Base-by-base conservation (phyloP, 2,888 invertebrate genomes). In the Griposia aprilina region DNA sequence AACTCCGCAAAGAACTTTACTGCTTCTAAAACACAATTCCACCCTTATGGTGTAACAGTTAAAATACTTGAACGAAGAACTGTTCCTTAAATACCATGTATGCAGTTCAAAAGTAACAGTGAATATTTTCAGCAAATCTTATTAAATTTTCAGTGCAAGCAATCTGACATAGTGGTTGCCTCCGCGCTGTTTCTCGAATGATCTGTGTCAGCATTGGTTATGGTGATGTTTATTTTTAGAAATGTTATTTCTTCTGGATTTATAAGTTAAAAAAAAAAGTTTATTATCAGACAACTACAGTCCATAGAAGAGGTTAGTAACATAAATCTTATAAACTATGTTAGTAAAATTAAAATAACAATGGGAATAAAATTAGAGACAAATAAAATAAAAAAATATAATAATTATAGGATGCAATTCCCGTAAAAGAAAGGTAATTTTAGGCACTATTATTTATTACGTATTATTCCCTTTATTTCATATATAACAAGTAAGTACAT, bases 141-240 rank as follows among this genome's bases (percentile, higher is more conserved):
- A 76, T 83, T 55, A 80, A 74, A 66, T 50, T 84, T 83, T 84
- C 80, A 84, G 45, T 36, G 52, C 67, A 66, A 76, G 66, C 71
- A 83, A 80, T 83, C 80, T 70, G 69, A 62, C 63, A 80, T 62
- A 80, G 84, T 80, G 74, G 74, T 15, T 69, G 36, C 60, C 69
- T 63, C 23, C 17, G 41, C 23, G 52, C 70, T 69, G 57, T 76
- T 65, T 23, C 68, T n/a, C 11, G n/a, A 17, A 20, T 62, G 50
- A 78, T 68, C 73, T 79, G 20, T 69, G 52, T 52, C 26, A 26
- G 50, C 69, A 63, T 66, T 67, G 15, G 75, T 59, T 81, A 66
- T 36, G 10, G 0, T 41, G 48, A 41, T 26, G 23, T 70, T 66
- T 62, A 30, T 80, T 52, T 60, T 65, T 45, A 23, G 17, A n/a